Conservation (phyloP, 2,888 invertebrate species). For the Abscondita cerata region DNA sequence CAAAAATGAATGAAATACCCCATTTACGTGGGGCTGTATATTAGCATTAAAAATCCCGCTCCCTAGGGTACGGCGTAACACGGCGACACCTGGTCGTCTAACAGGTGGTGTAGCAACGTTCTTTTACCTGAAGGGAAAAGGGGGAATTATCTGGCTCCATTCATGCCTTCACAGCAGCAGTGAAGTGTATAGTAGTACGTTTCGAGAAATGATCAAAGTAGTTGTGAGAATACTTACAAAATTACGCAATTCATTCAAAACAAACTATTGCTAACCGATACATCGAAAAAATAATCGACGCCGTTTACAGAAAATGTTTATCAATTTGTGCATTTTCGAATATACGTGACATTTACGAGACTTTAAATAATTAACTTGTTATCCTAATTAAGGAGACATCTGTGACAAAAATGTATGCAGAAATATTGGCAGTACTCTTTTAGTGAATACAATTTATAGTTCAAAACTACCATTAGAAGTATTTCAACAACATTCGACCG, state of each 20-base stretch:
- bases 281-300: not conserved
- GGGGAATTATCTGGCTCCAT: constrained; percentile 45
- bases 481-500: constrained; percentile 55
- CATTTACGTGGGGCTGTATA: constrained; percentile 44
- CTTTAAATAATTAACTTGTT: not conserved
- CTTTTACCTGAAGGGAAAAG: constrained; percentile 51
- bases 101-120: constrained; percentile 57
- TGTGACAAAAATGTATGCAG: constrained; percentile 41
- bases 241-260: constrained; percentile 51
- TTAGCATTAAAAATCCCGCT: constrained; percentile 51
- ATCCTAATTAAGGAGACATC: constrained; percentile 4
- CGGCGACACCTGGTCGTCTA: constrained; percentile 58
- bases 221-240: constrained; percentile 45
- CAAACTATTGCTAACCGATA: not conserved
- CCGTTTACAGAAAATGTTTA: constrained; percentile 16
- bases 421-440: constrained; percentile 43
- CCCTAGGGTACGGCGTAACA: constrained; percentile 51
- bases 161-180: constrained; percentile 48
- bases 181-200: constrained; percentile 50
- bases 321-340: constrained; percentile 17
- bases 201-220: constrained; percentile 52
- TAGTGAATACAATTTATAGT: constrained; percentile 39
- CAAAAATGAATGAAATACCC: constrained; percentile 49
- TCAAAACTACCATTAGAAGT: constrained; percentile 64
- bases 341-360: constrained; percentile 13